Base-by-base conservation (phyloP, 1,140 invertebrate genomes). In the Zeugodacus cucurbitae region DNA sequence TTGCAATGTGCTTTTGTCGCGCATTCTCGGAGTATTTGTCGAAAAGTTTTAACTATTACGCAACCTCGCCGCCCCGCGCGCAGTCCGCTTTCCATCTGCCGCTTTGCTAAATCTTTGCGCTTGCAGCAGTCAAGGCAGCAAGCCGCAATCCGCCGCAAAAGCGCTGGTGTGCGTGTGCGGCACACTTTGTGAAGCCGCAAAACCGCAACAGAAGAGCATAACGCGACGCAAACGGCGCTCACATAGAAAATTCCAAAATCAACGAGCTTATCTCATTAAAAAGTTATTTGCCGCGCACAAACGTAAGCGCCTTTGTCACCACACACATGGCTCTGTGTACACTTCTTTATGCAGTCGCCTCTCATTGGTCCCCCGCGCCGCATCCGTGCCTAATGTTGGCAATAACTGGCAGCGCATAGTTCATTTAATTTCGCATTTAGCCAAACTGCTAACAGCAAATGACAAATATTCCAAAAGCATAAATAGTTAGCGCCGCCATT, bases 351-450 rank as follows among this genome's bases (percentile, higher is more conserved):
- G 70, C 20, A 22, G 0, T 1, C 22, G n/a, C n/a, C n/a, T n/a
- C n/a, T n/a, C n/a, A n/a, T n/a, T n/a, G n/a, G n/a, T n/a, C n/a
- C n/a, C 1, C 0, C n/a, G n/a, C n/a, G 22, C 20, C 22, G 29
- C 22, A 14, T 29, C 41, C 41, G 44, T 29, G 37, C n/a, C n/a
- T 32, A 82, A 82, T 29, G 41, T 41, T 29, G 74, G 41, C 41
- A 82, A 54, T 82, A 82, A 82, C 37, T 82, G 48, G 41, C 37
- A 54, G 74, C 41, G 74, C 74, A 41, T 74, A 82, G 41, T 48
- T 82, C 74, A 82, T 82, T 82, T 82, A 82, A 82, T 82, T 82
- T 82, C 41, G 41, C 74, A 82, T 82, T 82, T 82, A 54, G 74
- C 26, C 74, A 82, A 82, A 82, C 74, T 82, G 41, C 37, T 48